Evolutionary conservation across 2,888 invertebrate genomes (phyloP), one percentile per base, ranked within the genome.

Genomic region (Papilio gigon): DNA sequence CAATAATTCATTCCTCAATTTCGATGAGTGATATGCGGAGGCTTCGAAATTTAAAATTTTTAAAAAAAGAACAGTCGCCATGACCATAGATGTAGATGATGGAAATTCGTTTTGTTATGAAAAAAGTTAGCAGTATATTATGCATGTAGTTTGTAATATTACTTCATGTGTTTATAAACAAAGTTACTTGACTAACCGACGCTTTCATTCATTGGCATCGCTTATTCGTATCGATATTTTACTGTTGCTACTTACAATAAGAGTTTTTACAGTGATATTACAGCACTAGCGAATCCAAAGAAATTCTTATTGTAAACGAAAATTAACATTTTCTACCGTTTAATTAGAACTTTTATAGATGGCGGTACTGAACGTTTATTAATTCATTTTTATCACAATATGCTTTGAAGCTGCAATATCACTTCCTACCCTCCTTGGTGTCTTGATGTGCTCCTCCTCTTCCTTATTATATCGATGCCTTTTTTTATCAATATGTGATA

Each of bases 91-190:
- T 83, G 84, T 89, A 89, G 87, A 81, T 74, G 65, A 75, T 70
- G 75, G 71, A 75, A 77, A 78, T 76, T 75, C 74, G 73, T 74
- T 84, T 85, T 85, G 84, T 75, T 80, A 82, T 75, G 81, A 83
- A 83, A 84, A 79, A 82, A 80, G 74, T 78, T 87, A 89, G 88
- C 80, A 82, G 84, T 83, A 85, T 85, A 86, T 85, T 83, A 82
- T 87, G 92, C 92, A 92, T 92, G 92, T 78, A 79, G 76, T 79
- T 73, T 74, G 79, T 82, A 88, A 87, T 84, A 83, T 82, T 89
- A 92, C 89, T 91, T 92, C 92, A 92, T 92, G 92, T 92, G 92
- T 91, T 91, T 85, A 89, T 92, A 90, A 92, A 91, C 91, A 92
- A 91, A 89, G 89, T 91, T 90, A 91, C 88, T 83, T 86, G 88